Conservation (phyloP, 2,113 vertebrate genomes). For the Leucopternis melanops region DNA sequence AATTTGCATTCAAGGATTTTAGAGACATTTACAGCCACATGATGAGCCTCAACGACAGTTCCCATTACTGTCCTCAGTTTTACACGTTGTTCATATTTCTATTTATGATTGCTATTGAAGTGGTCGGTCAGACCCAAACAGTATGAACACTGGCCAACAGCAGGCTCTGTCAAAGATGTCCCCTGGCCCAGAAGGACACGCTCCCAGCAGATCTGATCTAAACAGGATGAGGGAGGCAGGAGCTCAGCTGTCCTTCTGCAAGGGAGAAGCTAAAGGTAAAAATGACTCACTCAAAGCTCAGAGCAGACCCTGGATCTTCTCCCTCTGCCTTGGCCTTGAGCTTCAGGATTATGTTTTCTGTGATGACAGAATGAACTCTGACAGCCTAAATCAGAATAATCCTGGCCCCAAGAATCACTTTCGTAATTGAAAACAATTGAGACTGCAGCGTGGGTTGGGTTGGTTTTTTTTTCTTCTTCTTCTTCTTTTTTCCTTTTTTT, state of each 20-base stretch:
- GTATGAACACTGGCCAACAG: background rate
- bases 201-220: background rate
- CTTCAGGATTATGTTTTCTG: background rate
- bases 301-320: background rate
- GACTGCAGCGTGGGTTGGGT: background rate
- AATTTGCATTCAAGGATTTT: background rate
- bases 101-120: background rate
- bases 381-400: background rate
- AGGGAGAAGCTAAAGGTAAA: background rate
- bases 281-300: background rate
- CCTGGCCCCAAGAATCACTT: background rate
- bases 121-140: background rate
- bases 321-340: background rate
- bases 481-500: no score
- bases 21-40: background rate
- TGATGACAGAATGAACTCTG: background rate
- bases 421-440: background rate
- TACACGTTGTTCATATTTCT: rapidly evolving
- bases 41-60: background rate
- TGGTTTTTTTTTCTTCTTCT: no score
- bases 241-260: background rate
- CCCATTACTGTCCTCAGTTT: background rate
- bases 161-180: background rate
- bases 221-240: background rate
- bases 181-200: background rate